Conservation (phyloP, 2,888 invertebrate genomes). For the Chydorus sphaericus region DNA sequence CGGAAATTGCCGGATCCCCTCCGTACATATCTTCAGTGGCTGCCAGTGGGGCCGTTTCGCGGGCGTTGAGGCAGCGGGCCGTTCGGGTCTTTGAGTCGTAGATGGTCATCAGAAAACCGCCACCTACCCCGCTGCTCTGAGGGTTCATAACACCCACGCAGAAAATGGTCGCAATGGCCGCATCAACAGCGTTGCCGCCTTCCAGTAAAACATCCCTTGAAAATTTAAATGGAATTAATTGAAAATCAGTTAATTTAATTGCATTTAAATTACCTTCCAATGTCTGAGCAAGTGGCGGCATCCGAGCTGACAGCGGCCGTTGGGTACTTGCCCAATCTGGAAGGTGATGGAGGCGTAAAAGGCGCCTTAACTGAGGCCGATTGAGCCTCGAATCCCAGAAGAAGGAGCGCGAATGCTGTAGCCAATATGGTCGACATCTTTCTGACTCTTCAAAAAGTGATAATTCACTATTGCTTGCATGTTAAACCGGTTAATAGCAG, state of each 20-base stretch:
- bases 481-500: too few species aligned
- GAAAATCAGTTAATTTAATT: too few species aligned
- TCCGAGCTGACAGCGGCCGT: slow-evolving; percentile 56
- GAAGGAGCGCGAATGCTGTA: too few species aligned
- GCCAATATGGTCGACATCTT: too few species aligned
- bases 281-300: slow-evolving; percentile 53
- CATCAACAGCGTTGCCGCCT: slow-evolving; percentile 63
- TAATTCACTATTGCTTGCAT: too few species aligned
- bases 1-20: slow-evolving; percentile 26
- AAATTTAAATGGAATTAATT: too few species aligned
- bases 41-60: slow-evolving; percentile 57
- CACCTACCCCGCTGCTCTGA: slow-evolving; percentile 77
- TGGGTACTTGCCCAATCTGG: slow-evolving; percentile 46
- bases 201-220: slow-evolving; percentile 49
- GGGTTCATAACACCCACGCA: slow-evolving; percentile 73
- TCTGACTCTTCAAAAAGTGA: too few species aligned
- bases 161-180: slow-evolving; percentile 67
- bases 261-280: slow-evolving; percentile 57
- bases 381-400: too few species aligned
- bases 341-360: slow-evolving; percentile 39
- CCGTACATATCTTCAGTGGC: slow-evolving; percentile 54
- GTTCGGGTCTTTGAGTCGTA: slow-evolving; percentile 40
- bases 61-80: slow-evolving; percentile 51
- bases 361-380: too few species aligned
- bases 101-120: slow-evolving; percentile 73